These are phyloP conservation scores for Neostethus bicornis DNA, from an alignment of 2,797 vertebrate species.

Conservation along the genomic window DNA sequence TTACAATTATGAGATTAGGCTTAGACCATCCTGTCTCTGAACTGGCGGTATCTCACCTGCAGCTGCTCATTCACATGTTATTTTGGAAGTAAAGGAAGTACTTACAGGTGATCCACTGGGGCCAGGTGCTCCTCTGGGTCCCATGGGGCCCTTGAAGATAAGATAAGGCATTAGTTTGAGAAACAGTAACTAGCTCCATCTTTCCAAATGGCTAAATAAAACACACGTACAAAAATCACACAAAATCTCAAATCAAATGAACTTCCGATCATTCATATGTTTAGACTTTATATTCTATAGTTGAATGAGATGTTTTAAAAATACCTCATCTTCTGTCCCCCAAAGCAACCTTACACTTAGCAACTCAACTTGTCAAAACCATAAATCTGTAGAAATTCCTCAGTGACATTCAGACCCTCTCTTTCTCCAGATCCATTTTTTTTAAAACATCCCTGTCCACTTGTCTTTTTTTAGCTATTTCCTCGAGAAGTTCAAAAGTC, in stretches of 20 bases:
- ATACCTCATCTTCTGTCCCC: conserved; percentile 49
- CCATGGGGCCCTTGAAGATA: conserved; percentile 90
- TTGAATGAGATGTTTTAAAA: conserved; percentile 22
- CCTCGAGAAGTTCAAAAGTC: not conserved
- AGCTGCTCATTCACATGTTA: conserved; percentile 28
- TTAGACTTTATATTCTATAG: conserved; percentile 2
- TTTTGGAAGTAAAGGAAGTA: conserved; percentile 53
- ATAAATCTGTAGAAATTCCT: conserved; percentile 72
- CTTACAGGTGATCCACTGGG: conserved; percentile 91
- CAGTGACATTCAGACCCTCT: conserved; percentile 43
- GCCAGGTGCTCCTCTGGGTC: conserved; percentile 94
- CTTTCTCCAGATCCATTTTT: conserved; percentile 61
- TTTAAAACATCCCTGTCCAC: conserved; percentile 2
- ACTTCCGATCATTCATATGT: not conserved
- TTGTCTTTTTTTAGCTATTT: conserved; percentile 54
- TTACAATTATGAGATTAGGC: conserved; percentile 45
- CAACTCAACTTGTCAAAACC: conserved; percentile 56
- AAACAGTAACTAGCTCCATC: conserved; percentile 31
- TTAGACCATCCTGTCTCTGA: conserved; percentile 26
- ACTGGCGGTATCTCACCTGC: conserved; percentile 18
- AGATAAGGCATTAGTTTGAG: conserved; percentile 39
- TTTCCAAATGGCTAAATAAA: conserved; percentile 5
- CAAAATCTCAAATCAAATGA: not conserved
- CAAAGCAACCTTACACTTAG: conserved; percentile 52
- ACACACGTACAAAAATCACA: conserved; percentile 13